Percentiles rank a stretch among this genome's conserved stretches.
Conservation (phyloP, 2,113 vertebrate species). For the Rhipidura dahli region DNA sequence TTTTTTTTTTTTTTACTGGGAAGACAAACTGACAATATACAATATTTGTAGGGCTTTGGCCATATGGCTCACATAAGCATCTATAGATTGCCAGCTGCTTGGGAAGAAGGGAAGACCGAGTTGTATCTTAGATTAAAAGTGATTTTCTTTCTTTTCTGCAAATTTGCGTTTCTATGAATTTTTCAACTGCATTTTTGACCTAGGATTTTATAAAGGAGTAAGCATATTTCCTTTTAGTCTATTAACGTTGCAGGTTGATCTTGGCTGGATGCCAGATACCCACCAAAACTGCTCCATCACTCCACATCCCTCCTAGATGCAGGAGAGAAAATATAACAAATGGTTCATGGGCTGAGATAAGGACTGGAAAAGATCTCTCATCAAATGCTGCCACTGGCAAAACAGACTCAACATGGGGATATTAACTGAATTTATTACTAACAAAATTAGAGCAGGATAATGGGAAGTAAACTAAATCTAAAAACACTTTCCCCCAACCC, state of each 20-base stretch:
- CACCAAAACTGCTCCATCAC: neutral
- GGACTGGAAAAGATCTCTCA: no score
- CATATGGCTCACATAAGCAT: neutral
- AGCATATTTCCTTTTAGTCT: neutral
- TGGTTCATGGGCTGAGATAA: neutral
- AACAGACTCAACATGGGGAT: neutral
- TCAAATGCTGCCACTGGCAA: neutral
- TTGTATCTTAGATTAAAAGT: neutral
- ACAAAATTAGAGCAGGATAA: neutral
- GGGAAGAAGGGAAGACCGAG: neutral
- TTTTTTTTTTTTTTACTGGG: neutral
- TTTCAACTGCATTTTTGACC: neutral
- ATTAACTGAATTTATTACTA: neutral
- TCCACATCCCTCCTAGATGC: accelerated
- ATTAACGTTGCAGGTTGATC: neutral
- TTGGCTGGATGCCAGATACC: neutral
- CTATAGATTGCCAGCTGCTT: neutral
- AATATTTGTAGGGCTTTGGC: neutral
- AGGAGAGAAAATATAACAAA: neutral
- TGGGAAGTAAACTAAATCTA: neutral
- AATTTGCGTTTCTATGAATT: neutral
- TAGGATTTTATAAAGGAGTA: neutral
- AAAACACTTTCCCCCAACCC: neutral
- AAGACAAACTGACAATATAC: neutral
- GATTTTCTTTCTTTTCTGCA: neutral